Base-by-base conservation (phyloP, 92 coral and sea anemone species). In the Montipora capitata region DNA sequence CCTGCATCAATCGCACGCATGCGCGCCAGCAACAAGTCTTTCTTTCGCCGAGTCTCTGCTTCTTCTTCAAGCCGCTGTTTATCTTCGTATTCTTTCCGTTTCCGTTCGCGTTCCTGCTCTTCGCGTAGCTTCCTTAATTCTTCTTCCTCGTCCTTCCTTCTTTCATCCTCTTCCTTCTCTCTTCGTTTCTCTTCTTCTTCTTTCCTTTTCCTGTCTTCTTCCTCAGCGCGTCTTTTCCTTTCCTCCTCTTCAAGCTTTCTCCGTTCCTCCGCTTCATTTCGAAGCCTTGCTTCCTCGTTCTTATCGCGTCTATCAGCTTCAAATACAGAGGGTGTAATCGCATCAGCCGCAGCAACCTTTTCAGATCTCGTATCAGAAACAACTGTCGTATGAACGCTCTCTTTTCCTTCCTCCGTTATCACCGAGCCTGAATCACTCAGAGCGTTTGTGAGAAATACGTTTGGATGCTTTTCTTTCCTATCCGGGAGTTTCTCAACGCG, bases 11-110 rank as follows among this genome's bases (percentile, higher is more conserved):
- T 92, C 2, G 92, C 89, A 58, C 88, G 89, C 98, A 96, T 91
- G 12, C 98, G 90, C 41, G 98, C 98, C 65, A 98, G 91, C 69
- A 98, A 45, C 15, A 89, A 90, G 77, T 98, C 99, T 71, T 98
- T 98, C 86, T 98, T 98, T 40, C 93, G 84, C 17, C 99, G 68
- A 9, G 79, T 57, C 38, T 94, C 98, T 3, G 94, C 96, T 2
- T 96, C 99, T 72, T 98, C 99, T 18, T 84, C 79, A 10, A 90
- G 89, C 44, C 90, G 88, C 71, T 82, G 78, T 75, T 80, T 80
- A 48, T 77, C 96, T 82, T 90, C 88, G 45, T 86, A 89, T 16
- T 90, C 88, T 68, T 83, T 82, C 58, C 78, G 76, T 72, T 89
- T 92, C 39, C 85, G 63, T 5, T 42, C 74, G 18, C 90, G 83